Base-by-base conservation (phyloP, 2,888 invertebrate genomes). In the Lasioglossum villosulum region DNA sequence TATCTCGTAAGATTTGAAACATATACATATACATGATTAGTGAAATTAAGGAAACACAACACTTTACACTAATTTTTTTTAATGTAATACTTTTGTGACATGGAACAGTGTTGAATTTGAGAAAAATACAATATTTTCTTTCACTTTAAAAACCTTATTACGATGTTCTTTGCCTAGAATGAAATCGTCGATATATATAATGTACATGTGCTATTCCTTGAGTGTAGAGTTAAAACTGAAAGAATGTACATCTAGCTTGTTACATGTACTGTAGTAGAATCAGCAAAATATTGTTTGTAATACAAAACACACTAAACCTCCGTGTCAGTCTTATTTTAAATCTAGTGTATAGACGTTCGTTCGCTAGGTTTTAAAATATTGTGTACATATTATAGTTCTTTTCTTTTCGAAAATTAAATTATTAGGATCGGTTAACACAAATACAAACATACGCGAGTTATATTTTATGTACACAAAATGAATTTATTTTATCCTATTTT, bases 401-500 rank as follows among this genome's bases (percentile, higher is more conserved):
- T 75, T 72, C 83, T 80, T 88, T 82, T 74, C 79, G 81, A 88
- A 88, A 84, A 81, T 83, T 83, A 89, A 87, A 88, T 88, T 88
- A 89, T 82, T 83, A 88, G 84, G 87, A 84, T 83, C 84, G 89
- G 90, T 90, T 82, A 91, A 90, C 90, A 91, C 85, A 90, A 90
- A 87, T 90, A 90, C 88, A 90, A 89, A 82, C 87, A 80, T 87
- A 87, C 87, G 87, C 84, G 84, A 78, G 83, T 86, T 86, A 86
- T 90, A 90, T 92, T 70, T 70, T 93, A 92, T 93, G 90, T 92
- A 94, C 92, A 94, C 92, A 93, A 93, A 92, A 91, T 91, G 91
- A 91, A 91, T 93, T 94, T 94, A 94, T 94, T 92, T 93, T 91
- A 92, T 92, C 88, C 92, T 92, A 92, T 91, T 90, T 88, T 85